A percentile compares a stretch with the other conserved stretches of the same genome.
Conservation (phyloP, 1,140 invertebrate genomes). For the Zaprionus gabonicus region DNA sequence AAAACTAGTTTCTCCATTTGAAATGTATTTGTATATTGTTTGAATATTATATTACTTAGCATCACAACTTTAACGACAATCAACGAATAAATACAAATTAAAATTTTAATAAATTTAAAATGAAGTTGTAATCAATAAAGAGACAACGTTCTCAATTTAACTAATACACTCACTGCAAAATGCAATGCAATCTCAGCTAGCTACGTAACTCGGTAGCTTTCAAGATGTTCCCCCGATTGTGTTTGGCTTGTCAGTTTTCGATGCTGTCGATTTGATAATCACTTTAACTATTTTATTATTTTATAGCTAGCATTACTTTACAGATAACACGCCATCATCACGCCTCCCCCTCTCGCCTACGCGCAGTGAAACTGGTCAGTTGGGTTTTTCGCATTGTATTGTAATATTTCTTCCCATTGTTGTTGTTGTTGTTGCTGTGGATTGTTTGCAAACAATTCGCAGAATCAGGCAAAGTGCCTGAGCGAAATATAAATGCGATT, state of each 20-base stretch:
- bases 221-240: not conserved
- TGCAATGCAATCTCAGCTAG: not conserved
- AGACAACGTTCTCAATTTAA: not conserved
- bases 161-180: not conserved
- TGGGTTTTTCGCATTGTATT: slow-evolving; percentile 58
- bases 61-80: too few species aligned
- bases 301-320: slow-evolving; percentile 14
- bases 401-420: slow-evolving; percentile 32
- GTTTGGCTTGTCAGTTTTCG: not conserved
- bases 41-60: too few species aligned
- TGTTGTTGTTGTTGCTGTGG: slow-evolving; percentile 25
- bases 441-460: slow-evolving; percentile 50
- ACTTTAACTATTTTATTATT: slow-evolving; percentile 32
- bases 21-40: too few species aligned
- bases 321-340: not conserved
- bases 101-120: too few species aligned
- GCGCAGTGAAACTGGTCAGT: slow-evolving; percentile 60
- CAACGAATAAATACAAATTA: too few species aligned
- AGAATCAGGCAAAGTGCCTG: slow-evolving; percentile 42
- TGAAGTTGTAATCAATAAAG: too few species aligned
- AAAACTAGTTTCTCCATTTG: too few species aligned
- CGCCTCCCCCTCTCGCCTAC: not conserved
- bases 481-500: slow-evolving; percentile 65
- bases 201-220: not conserved
- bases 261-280: slow-evolving; percentile 30